Evolutionary conservation across 2,888 invertebrate genomes (phyloP), one percentile per base, ranked within the genome.

Genomic region (Drosophila kokeensis): DNA sequence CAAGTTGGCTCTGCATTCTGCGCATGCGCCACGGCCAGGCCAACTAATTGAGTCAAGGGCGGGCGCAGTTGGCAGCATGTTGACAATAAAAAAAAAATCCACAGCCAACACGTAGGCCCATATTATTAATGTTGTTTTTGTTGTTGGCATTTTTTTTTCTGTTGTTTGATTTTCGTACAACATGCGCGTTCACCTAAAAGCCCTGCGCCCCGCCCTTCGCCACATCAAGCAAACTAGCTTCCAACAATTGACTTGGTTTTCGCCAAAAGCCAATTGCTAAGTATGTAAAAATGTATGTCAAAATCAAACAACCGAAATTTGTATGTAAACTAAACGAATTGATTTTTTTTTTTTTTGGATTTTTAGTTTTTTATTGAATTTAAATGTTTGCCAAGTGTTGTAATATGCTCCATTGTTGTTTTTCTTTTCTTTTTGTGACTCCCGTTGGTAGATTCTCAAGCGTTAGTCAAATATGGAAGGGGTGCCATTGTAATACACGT

Each of bases 41-140:
- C 74, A 86, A 70, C 67, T 70, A 87, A 89, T 85, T 87, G 81
- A 87, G 86, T 87, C 86, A 87, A 87, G 86, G 86, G 83, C 88
- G 87, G 66, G 61, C 69, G 54, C 45, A 64, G 65, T 64, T 81
- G 79, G 69, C 81, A 68, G 65, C 68, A 67, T 62, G 69, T 81
- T 78, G 83, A 81, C 82, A 75, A 78, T 83, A 73, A 75, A 81
- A 72, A 73, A 78, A 66, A 69, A 80, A 83, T 76, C 69, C 63
- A 65, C 27, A 76, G 71, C 69, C 72, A 70, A 73, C 89, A 88
- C 86, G 88, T 89, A 87, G 64, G 55, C 18, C 2, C 45, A 45
- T 27, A 32, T 27, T 53, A 40, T 50, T 42, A 6, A 21, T 40
- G 6, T 34, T 32, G n/a, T 36, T 50, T 18, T 45, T 58, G 52